Conservation (phyloP, 1,140 invertebrate species). For the Teleogryllus occipitalis region DNA sequence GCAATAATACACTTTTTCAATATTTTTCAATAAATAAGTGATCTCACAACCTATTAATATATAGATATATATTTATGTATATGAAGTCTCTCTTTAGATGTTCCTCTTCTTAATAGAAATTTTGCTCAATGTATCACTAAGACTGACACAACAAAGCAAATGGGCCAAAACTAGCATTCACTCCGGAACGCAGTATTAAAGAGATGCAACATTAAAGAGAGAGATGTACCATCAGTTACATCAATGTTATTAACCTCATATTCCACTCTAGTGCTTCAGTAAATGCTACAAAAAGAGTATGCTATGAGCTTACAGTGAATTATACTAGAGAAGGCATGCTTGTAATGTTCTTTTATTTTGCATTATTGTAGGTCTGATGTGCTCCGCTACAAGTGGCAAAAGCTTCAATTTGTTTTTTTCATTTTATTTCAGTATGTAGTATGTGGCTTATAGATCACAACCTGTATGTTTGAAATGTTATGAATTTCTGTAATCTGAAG, state of each 20-base stretch:
- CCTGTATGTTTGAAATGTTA: not conserved
- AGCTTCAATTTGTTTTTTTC: not conserved
- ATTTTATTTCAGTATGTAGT: not conserved
- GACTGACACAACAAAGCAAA: not conserved
- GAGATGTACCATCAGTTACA: not conserved
- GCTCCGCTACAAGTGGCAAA: not conserved
- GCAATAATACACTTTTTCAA: not conserved
- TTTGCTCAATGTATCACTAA: not conserved
- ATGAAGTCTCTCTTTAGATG: constrained; percentile 4
- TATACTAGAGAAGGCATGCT: not conserved
- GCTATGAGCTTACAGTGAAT: constrained; percentile 1
- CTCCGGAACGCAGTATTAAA: not conserved
- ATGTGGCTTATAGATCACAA: not conserved
- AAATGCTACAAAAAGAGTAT: constrained; percentile 2
- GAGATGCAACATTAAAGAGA: not conserved
- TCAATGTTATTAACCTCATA: constrained; percentile 1
- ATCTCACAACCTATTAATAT: not conserved
- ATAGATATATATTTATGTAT: not conserved
- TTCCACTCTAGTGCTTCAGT: constrained; percentile 1
- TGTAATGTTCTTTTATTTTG: not conserved
- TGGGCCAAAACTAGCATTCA: not conserved
- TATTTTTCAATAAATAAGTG: constrained; percentile 6
- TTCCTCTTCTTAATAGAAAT: not conserved
- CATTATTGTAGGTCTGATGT: not conserved
- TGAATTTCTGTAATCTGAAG: constrained; percentile 5